Percentiles rank a stretch among this genome's conserved stretches.
Evolutionary conservation across 2,888 invertebrate species (phyloP).

Genomic region (Hemithea aestivaria): DNA sequence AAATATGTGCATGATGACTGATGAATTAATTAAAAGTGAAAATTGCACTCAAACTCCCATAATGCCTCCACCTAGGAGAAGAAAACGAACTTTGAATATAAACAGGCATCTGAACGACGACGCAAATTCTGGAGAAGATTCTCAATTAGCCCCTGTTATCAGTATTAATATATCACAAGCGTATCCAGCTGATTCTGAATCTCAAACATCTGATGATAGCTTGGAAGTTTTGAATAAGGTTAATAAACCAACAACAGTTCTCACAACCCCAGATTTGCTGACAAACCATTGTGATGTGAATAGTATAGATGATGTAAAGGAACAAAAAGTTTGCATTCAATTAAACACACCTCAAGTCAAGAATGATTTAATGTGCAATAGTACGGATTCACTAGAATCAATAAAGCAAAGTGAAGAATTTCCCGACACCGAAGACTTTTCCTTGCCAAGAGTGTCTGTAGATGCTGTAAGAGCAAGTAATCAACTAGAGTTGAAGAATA

Average conservation of each 20-base stretch:
- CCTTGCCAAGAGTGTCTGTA: slow-evolving; percentile 52
- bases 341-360: slow-evolving; percentile 17
- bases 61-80: slow-evolving; percentile 56
- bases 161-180: slow-evolving; percentile 81
- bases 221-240: not conserved
- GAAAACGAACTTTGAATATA: slow-evolving; percentile 33
- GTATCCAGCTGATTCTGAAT: slow-evolving; percentile 63
- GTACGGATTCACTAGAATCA: slow-evolving; percentile 16
- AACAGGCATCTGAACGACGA: slow-evolving; percentile 30
- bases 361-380: slow-evolving; percentile 8
- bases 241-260: slow-evolving; percentile 36
- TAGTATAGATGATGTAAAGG: slow-evolving; percentile 22
- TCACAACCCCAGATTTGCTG: slow-evolving; percentile 76
- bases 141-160: slow-evolving; percentile 60
- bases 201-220: slow-evolving; percentile 74
- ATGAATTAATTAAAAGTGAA: slow-evolving; percentile 43
- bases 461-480: slow-evolving; percentile 32
- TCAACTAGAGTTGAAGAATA: slow-evolving; percentile 51
- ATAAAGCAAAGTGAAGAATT: slow-evolving; percentile 44
- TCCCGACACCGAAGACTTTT: slow-evolving; percentile 51
- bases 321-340: slow-evolving; percentile 22
- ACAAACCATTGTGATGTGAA: slow-evolving; percentile 65
- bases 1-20: slow-evolving; percentile 67
- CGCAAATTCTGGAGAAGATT: slow-evolving; percentile 40
- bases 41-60: slow-evolving; percentile 57